These are phyloP conservation scores for Lepisosteus oculatus DNA, from an alignment of 2,113 vertebrate species.

Conservation along the genomic window DNA sequence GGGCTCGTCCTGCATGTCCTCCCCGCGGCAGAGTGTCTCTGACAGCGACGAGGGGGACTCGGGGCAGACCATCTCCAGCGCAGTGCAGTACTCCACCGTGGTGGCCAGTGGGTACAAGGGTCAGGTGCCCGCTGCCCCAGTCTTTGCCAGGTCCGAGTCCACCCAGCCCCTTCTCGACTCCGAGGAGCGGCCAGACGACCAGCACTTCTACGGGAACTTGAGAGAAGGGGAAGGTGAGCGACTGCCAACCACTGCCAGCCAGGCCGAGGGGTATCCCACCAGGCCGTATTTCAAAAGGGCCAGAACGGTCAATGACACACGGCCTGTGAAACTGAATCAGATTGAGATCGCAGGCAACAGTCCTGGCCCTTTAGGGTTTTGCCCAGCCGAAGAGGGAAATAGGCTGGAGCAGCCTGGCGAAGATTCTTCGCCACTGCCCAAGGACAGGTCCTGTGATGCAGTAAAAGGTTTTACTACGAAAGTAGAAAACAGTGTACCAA, in stretches of 20 bases:
- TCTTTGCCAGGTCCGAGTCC: constrained; percentile 88
- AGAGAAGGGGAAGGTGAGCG: constrained; percentile 49
- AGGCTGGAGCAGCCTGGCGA: constrained; percentile 43
- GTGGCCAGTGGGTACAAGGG: constrained; percentile 87
- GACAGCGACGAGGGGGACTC: constrained; percentile 86
- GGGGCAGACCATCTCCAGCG: constrained; percentile 84
- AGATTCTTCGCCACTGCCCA: constrained; percentile 32
- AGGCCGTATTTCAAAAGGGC: constrained; percentile 55
- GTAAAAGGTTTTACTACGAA: constrained; percentile 17
- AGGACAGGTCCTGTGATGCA: constrained; percentile 30
- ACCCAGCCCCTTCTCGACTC: constrained; percentile 90
- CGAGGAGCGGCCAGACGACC: constrained; percentile 79
- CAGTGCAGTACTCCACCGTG: constrained; percentile 92
- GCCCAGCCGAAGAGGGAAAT: constrained; percentile 53
- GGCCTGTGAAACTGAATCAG: constrained; percentile 48
- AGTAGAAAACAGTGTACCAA: constrained; percentile 53
- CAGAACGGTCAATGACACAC: constrained; percentile 41
- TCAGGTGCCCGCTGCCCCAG: constrained; percentile 76
- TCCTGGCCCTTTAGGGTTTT: constrained; percentile 53
- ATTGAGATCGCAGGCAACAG: constrained; percentile 55
- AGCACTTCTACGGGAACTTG: constrained; percentile 36
- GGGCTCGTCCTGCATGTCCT: constrained; percentile 94
- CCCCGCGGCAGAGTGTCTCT: constrained; percentile 89
- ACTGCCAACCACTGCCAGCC: constrained; percentile 50
- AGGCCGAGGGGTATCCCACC: constrained; percentile 33